Percentiles rank a stretch among this genome's conserved stretches.
Conservation (phyloP, 1,140 invertebrate species). For the Bombus affinis region DNA sequence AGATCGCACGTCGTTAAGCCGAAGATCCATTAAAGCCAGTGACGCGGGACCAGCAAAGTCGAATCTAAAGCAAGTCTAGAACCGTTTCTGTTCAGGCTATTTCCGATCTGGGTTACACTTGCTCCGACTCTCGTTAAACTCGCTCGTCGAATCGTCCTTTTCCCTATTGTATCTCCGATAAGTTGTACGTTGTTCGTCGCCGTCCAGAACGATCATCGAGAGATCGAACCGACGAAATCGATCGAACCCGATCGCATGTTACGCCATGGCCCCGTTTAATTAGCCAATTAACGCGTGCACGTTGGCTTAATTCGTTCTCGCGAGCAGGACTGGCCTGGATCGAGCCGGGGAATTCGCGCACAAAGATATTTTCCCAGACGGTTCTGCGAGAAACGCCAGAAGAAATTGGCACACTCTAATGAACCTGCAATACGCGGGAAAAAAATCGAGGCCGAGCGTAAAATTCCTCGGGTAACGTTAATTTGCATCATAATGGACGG, state of each 20-base stretch:
- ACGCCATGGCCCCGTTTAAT: slow-evolving; percentile 42
- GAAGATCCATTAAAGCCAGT: neutral
- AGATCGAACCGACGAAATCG: neutral
- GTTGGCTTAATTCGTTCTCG: slow-evolving; percentile 28
- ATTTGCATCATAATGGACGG: slow-evolving; percentile 58
- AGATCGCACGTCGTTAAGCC: neutral
- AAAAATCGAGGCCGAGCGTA: slow-evolving; percentile 57
- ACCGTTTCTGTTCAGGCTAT: slow-evolving; percentile 21
- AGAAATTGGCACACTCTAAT: slow-evolving; percentile 58
- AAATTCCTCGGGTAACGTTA: slow-evolving; percentile 50
- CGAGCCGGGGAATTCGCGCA: slow-evolving; percentile 33
- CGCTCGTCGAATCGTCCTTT: neutral
- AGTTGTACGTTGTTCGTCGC: neutral
- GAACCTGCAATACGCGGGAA: slow-evolving; percentile 41
- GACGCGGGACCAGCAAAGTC: slow-evolving; percentile 1
- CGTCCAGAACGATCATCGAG: neutral
- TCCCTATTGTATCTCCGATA: neutral
- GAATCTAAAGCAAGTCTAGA: slow-evolving; percentile 13
- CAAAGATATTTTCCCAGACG: slow-evolving; percentile 53
- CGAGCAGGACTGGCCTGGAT: slow-evolving; percentile 42
- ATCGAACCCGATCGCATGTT: neutral
- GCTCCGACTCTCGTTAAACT: neutral
- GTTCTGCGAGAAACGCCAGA: slow-evolving; percentile 7
- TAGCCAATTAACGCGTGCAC: slow-evolving; percentile 56
- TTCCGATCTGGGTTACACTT: slow-evolving; percentile 32